Base-by-base conservation (phyloP, 2,888 invertebrate genomes). In the Cosmorhoe ocellata region DNA sequence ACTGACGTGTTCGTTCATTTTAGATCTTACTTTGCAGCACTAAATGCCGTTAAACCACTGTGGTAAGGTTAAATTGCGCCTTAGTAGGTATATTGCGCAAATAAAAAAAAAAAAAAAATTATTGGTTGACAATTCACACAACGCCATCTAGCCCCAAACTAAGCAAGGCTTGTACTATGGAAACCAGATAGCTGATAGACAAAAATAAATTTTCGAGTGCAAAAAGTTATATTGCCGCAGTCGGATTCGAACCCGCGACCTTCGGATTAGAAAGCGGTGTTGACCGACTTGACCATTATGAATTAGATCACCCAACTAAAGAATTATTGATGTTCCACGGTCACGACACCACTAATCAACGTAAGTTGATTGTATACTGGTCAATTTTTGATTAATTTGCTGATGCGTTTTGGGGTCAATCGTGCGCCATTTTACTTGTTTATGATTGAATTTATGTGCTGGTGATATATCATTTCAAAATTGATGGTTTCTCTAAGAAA, bases 331-430 rank as follows among this genome's bases (percentile, higher is more conserved):
- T 41, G 32, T 26, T 14, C 40, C 28, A 41, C 49, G n/a, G 51
- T 56, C 59, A 61, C 59, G 61, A 39, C 39, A 58, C 31, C 46
- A 50, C 58, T 42, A 58, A 54, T 54, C 51, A 54, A 39, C 26
- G 51, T 28, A 56, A 59, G 56, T 59, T 45, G 44, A 56, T 59
- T 37, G 32, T 26, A 12, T 26, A n/a, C n/a, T n/a, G 42, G 31
- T 40, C 9, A 43, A 26, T 22, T 22, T 32, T 33, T 26, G 43
- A 50, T 50, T 36, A 46, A 50, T 48, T 46, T 39, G 34, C 44
- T 43, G 39, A 43, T 48, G 39, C 39, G 42, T 42, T 37, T 51
- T 51, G 42, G 41, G 56, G 56, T 56, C 51, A 52, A 43, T 33
- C 43, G 39, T 34, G 14, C 10, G 39, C 46, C 6, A 30, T 30